Conservation (phyloP, 2,888 invertebrate genomes). For the Myopa tessellatipennis region DNA sequence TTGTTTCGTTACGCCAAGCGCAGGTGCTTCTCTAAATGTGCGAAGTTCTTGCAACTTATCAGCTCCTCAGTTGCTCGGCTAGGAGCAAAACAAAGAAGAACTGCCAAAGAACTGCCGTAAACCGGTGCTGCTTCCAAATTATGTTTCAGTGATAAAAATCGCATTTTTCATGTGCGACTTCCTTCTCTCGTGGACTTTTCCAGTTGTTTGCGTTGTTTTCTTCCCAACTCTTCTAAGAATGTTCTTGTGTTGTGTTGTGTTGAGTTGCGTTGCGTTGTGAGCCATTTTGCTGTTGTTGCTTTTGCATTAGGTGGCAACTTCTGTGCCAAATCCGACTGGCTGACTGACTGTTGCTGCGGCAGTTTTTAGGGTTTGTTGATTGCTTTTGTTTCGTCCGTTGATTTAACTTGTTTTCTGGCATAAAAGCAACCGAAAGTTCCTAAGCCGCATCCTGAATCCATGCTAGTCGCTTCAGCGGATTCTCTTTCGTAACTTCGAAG, state of each 20-base stretch:
- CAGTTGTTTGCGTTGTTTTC: neutral
- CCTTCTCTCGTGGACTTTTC: neutral
- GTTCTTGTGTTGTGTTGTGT: constrained; percentile 26
- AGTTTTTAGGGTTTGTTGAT: constrained; percentile 3
- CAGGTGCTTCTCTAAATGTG: too few relatives aligned
- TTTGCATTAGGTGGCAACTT: constrained; percentile 5
- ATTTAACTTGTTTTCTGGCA: constrained; percentile 8
- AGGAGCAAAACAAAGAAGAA: too few relatives aligned
- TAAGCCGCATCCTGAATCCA: neutral
- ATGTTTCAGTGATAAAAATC: constrained; percentile 29
- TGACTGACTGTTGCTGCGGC: neutral
- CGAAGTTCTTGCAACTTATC: too few relatives aligned
- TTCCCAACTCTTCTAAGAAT: constrained; percentile 7
- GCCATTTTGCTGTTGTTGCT: constrained; percentile 15
- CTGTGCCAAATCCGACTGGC: constrained; percentile 18
- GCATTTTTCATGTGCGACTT: neutral
- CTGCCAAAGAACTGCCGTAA: constrained; percentile 5
- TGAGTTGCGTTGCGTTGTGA: too few relatives aligned
- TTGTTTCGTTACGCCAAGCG: too few relatives aligned
- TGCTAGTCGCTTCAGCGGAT: neutral
- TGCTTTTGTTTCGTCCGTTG: neutral
- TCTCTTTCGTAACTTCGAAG: too few relatives aligned
- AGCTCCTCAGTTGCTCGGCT: too few relatives aligned
- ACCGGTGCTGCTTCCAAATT: constrained; percentile 23
- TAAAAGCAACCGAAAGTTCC: neutral